Base-by-base conservation (phyloP, 2,888 invertebrate genomes). In the Rhabditoides inermis region DNA sequence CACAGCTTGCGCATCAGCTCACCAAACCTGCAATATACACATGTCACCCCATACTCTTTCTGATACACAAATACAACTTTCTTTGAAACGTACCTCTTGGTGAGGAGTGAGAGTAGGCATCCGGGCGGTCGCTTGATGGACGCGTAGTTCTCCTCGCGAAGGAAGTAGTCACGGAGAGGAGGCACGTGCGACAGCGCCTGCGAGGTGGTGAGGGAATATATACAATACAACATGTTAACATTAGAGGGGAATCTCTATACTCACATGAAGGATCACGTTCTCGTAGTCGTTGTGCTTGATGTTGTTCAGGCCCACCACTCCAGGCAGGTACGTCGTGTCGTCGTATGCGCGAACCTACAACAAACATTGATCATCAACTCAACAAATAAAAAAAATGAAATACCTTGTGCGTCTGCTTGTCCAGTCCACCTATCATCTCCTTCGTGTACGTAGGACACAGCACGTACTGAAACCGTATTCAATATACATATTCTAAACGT, bases 231-330 rank as follows among this genome's bases (percentile, higher is more conserved):
- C n/a, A n/a, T 32, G 32, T 32, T 32, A 7, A 7, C 15, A 7
- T 7, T 10, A 32, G n/a, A n/a, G n/a, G n/a, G n/a, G n/a, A n/a
- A n/a, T n/a, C n/a, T n/a, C n/a, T n/a, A 22, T 18, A 55, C 74
- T 78, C 79, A 88, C 89, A 83, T 90, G 90, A 51, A 99, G 81
- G 51, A 99, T 88, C 45, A 95, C 98, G 81, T 99, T 99, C 77
- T 95, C 95, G 77, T 99, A 99, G 79, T 99, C 98, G 80, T 99
- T 99, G 3, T 92, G 94, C 80, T 99, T 99, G 68, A 99, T 99
- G 78, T 99, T 99, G 77, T 99, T 99, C 45, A 99, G 82, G 0
- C 92, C 92, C 22, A 98, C 92, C 73, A 99, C 91, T 46, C 82
- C 98, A 2, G 95, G 95, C 76, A 89, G 84, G 78, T 99, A 99